phyloP scores from a whole-genome alignment of 53 echinoderm and acorn worm species.

The Holothuria scabra region DNA sequence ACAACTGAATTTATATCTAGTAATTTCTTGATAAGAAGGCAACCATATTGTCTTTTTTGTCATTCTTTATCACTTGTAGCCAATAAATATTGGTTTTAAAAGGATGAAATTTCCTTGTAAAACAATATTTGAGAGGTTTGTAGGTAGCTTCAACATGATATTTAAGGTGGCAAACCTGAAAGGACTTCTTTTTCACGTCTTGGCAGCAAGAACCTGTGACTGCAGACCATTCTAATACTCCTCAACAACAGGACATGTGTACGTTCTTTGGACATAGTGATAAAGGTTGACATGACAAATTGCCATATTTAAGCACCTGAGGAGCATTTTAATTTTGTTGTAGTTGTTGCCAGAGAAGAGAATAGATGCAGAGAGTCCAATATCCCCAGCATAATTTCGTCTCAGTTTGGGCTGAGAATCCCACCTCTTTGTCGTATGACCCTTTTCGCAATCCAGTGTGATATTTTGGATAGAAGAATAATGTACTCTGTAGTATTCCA shows the following conservation, averaged over 20 bases:
- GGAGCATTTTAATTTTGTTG: conserved; percentile 8
- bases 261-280: background rate
- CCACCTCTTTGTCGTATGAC: background rate
- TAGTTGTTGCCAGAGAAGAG: conserved; percentile 10
- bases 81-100: no score
- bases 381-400: background rate
- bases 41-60: no score
- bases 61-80: no score
- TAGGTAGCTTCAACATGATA: no score
- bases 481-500: background rate
- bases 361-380: background rate
- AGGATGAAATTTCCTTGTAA: no score
- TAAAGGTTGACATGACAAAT: background rate
- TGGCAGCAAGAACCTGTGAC: no score
- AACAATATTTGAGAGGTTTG: no score
- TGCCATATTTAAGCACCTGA: background rate
- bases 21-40: no score
- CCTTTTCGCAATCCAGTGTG: background rate
- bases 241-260: background rate
- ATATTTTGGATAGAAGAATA: background rate
- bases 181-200: no score
- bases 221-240: background rate
- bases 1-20: no score
- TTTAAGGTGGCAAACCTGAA: no score
- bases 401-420: background rate